These are phyloP conservation scores for Gasterosteus nipponicus DNA, from an alignment of 2,113 vertebrate genomes.

Conservation along the genomic window DNA sequence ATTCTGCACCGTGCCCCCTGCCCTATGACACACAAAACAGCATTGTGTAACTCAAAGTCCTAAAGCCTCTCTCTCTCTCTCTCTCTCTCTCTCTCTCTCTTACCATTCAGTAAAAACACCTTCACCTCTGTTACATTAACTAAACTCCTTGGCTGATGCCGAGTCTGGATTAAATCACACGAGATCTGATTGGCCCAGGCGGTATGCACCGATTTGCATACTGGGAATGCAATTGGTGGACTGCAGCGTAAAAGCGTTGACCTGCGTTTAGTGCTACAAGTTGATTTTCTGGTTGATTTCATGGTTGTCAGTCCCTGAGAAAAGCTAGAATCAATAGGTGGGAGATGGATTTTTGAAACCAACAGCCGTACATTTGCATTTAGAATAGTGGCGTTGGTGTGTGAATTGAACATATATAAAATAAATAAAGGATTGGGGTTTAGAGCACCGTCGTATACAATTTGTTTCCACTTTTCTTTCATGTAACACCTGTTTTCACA, in stretches of 20 bases:
- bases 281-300: constrained; percentile 58
- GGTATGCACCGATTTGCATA: constrained; percentile 70
- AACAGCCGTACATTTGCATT: background rate
- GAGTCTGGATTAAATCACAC: constrained; percentile 63
- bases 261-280: constrained; percentile 73
- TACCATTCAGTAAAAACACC: constrained; percentile 75
- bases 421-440: background rate
- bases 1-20: constrained; percentile 6
- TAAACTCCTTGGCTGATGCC: constrained; percentile 48
- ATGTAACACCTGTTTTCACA: background rate
- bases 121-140: constrained; percentile 50
- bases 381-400: background rate
- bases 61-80: constrained; percentile 40
- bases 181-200: constrained; percentile 54
- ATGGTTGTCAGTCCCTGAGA: constrained; percentile 33
- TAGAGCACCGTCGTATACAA: background rate
- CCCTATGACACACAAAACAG: constrained; percentile 41
- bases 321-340: constrained; percentile 6
- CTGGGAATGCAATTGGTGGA: constrained; percentile 72
- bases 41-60: background rate
- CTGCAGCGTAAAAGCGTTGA: constrained; percentile 76
- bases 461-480: background rate
- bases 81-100: constrained; percentile 43
- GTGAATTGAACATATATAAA: background rate
- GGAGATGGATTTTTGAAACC: constrained; percentile 9